Base-by-base conservation (phyloP, 2,797 vertebrate genomes). In the Heliangelus exortis region DNA sequence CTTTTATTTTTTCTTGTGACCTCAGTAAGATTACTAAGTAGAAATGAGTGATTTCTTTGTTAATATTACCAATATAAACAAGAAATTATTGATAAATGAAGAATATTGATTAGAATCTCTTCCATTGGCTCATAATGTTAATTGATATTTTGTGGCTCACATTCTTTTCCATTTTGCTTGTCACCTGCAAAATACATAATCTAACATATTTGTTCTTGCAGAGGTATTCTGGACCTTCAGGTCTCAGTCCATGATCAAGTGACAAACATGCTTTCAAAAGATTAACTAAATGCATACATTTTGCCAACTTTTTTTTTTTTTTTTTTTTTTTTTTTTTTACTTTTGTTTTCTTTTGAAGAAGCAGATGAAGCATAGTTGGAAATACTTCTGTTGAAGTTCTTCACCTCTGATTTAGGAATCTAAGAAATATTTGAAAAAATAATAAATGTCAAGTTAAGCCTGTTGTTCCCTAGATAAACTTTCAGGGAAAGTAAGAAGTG, bases 371-470 rank as follows among this genome's bases (percentile, higher is more conserved):
- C 11, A n/a, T 10, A 47, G 51, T 76, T 92, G 90, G 83, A 92
- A 94, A 75, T 7, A 62, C 39, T 2, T 7, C 47, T 74, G 34
- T 39, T 75, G 84, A 83, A 78, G 33, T 34, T 87, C 53, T 47
- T 84, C 10, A 10, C 65, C 55, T 84, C 79, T 36, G 36, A 33
- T 83, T 92, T 21, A 65, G n/a, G 57, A 68, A 88, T 41, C 29
- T 41, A 74, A 92, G 84, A 87, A 88, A 68, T 66, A 75, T 50
- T 84, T 94, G 59, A 54, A 76, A 83, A 81, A 94, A 62, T 19
- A 89, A 81, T 7, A 59, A 89, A 51, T 39, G 65, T 71, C 75
- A 68, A 77, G 16, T 39, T 79, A 68, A 92, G 50, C 26, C 61
- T 78, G 13, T 65, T 43, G 26, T n/a, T 90, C 41, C 59, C 78